Percentiles rank a stretch among this genome's conserved stretches.
phyloP scores from a whole-genome alignment of 2,888 invertebrate genomes.

The Caenorhabditis sp. region DNA sequence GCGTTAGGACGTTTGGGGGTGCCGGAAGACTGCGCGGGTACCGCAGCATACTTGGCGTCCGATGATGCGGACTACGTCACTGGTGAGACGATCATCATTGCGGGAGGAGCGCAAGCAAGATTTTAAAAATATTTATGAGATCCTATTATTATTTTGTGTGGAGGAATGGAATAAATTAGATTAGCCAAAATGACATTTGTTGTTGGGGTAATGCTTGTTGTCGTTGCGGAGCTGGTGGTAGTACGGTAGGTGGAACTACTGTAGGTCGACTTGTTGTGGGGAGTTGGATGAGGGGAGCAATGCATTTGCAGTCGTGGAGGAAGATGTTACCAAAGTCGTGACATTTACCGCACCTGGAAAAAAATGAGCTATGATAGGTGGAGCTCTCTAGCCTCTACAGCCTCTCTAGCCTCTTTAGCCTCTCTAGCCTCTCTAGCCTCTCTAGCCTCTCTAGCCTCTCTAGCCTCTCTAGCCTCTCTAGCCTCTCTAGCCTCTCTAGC shows the following conservation, averaged over 20 bases:
- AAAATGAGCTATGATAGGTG: neutral
- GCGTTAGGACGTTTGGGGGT: slow-evolving; percentile 57
- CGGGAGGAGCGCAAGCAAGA: slow-evolving; percentile 82
- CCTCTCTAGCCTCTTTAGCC: too few relatives aligned
- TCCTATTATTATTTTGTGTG: neutral
- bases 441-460: too few relatives aligned
- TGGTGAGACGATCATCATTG: slow-evolving; percentile 84
- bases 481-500: too few relatives aligned
- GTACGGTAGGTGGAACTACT: slow-evolving; percentile 14
- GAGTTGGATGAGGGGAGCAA: slow-evolving; percentile 46
- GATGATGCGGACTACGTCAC: slow-evolving; percentile 87
- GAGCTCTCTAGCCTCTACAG: neutral
- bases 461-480: too few relatives aligned
- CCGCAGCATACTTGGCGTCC: slow-evolving; percentile 82
- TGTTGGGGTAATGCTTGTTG: slow-evolving; percentile 35
- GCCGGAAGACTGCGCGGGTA: slow-evolving; percentile 78
- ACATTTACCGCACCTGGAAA: slow-evolving; percentile 62
- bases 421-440: too few relatives aligned
- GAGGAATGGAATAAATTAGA: slow-evolving; percentile 10
- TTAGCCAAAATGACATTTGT: slow-evolving; percentile 36
- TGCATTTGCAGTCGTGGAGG: slow-evolving; percentile 68
- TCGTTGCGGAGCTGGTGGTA: slow-evolving; percentile 5
- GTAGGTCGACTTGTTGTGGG: slow-evolving; percentile 38
- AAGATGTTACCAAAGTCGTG: slow-evolving; percentile 67
- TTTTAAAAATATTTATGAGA: slow-evolving; percentile 73